Evolutionary conservation across 2,888 invertebrate genomes (phyloP).

Genomic region (Meteorus cinctellus): DNA sequence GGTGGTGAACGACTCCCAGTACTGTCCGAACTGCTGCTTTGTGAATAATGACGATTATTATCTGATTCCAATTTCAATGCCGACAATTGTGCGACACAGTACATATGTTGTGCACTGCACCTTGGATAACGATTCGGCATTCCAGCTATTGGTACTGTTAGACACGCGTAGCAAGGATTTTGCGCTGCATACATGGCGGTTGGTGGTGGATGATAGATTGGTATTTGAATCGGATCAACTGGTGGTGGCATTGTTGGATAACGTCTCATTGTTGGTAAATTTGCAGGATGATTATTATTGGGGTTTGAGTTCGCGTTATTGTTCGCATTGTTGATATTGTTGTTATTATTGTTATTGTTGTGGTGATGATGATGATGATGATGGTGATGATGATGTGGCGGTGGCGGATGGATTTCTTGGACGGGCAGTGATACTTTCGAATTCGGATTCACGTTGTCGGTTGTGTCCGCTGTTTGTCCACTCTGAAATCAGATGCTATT

Average conservation of each 20-base stretch:
- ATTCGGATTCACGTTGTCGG: slow-evolving; percentile 52
- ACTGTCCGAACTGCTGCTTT: slow-evolving; percentile 75
- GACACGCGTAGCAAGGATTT: slow-evolving; percentile 69
- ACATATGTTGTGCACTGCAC: slow-evolving; percentile 68
- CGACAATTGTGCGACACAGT: slow-evolving; percentile 74
- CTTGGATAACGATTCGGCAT: slow-evolving; percentile 69
- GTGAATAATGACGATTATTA: slow-evolving; percentile 74
- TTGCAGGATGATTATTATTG: slow-evolving; percentile 56
- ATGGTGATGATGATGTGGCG: slow-evolving; percentile 53
- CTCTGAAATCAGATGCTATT: slow-evolving; percentile 44
- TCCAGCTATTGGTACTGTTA: slow-evolving; percentile 67
- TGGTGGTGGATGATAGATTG: slow-evolving; percentile 68
- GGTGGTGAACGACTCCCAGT: slow-evolving; percentile 76
- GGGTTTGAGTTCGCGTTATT: neutral
- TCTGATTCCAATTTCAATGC: slow-evolving; percentile 75
- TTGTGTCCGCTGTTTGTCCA: slow-evolving; percentile 56
- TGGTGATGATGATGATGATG: slow-evolving; percentile 51
- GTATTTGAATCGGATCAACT: slow-evolving; percentile 67
- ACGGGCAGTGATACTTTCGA: slow-evolving; percentile 46
- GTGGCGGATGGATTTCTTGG: slow-evolving; percentile 45
- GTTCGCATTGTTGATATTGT: slow-evolving; percentile 50
- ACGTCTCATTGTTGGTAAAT: slow-evolving; percentile 63
- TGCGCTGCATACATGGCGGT: slow-evolving; percentile 65
- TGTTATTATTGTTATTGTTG: slow-evolving; percentile 40
- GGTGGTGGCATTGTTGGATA: slow-evolving; percentile 65